Base-by-base conservation (phyloP, 2,888 invertebrate genomes). In the Xanthia icteritia region DNA sequence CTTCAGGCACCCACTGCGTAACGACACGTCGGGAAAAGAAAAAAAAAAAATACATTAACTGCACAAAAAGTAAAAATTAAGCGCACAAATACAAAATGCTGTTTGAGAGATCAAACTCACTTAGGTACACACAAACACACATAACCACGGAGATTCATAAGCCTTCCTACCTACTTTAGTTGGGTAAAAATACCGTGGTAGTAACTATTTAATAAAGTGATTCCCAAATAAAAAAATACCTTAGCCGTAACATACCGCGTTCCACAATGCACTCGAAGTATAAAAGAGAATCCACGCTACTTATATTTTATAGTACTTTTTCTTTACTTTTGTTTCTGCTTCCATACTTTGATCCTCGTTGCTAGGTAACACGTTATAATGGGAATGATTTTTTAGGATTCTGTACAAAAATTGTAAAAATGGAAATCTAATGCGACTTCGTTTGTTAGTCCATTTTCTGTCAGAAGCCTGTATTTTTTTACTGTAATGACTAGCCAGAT, bases 191-290 rank as follows among this genome's bases (percentile, higher is more conserved):
- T 27, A 48, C 20, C 17, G 8, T 31, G 23, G 17, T 39, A 13
- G 15, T 31, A 15, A 39, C 4, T 36, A 2, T 31, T 17, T 11
- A 39, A 54, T 42, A 42, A 51, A 42, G 9, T n/a, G 2, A 0
- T 36, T 61, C 23, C 1, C 67, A 23, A 84, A 80, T 73, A n/a
- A 60, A 54, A 73, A 65, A 39, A 31, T 54, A 64, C 48, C 31
- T 17, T 9, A 0, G 6, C 17, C 4, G 64, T 31, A 73, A 31
- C 39, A 39, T 23, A 42, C 54, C 73, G 36, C 15, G 48, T 20
- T 54, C 36, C 15, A 68, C 56, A 81, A 60, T 80, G 73, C 85
- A 81, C 68, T 81, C 31, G 23, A 80, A 68, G 39, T 39, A 81
- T 54, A 39, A 73, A 81, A 68, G 42, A 6, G 17, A 68, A 84